Conservation (phyloP, 2,113 vertebrate species). For the Stigmatopora argus region DNA sequence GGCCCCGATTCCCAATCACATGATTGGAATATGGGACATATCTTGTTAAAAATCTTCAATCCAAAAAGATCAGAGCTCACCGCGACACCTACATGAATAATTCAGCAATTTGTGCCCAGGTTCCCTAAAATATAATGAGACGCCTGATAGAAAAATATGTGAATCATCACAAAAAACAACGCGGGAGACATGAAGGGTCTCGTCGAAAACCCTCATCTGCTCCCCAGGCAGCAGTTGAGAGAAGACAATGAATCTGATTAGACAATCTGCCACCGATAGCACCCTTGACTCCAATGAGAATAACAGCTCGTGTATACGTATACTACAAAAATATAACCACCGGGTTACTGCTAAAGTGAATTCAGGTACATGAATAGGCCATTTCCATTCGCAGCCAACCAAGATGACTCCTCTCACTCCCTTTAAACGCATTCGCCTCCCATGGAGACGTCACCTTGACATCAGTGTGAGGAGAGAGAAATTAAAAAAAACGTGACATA, state of each 20-base stretch:
- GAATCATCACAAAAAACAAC: slow-evolving; percentile 20
- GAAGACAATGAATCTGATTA: slow-evolving; percentile 47
- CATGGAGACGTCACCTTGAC: too few species aligned
- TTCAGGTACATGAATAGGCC: too few species aligned
- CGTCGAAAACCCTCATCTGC: slow-evolving; percentile 23
- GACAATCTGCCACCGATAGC: slow-evolving; percentile 27
- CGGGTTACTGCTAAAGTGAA: not conserved
- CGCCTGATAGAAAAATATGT: slow-evolving; percentile 11
- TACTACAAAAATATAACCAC: not conserved
- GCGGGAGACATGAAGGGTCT: slow-evolving; percentile 36
- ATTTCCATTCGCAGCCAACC: too few species aligned
- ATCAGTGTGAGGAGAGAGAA: too few species aligned
- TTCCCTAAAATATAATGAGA: slow-evolving; percentile 14
- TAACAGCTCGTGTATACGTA: not conserved
- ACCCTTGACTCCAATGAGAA: slow-evolving; percentile 14
- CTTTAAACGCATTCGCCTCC: too few species aligned
- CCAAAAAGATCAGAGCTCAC: slow-evolving; percentile 35
- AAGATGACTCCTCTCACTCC: too few species aligned
- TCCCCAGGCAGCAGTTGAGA: slow-evolving; percentile 35
- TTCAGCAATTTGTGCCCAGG: slow-evolving; percentile 19
- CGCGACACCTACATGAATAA: slow-evolving; percentile 27
- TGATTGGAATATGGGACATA: too few species aligned
- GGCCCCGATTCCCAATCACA: not conserved
- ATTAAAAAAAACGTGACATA: too few species aligned
- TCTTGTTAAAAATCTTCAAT: slow-evolving; percentile 5